A percentile compares a stretch with the other conserved stretches of the same genome.
Conservation (phyloP, 35 echinoderm and acorn worm species). For the Diadema setosum region DNA sequence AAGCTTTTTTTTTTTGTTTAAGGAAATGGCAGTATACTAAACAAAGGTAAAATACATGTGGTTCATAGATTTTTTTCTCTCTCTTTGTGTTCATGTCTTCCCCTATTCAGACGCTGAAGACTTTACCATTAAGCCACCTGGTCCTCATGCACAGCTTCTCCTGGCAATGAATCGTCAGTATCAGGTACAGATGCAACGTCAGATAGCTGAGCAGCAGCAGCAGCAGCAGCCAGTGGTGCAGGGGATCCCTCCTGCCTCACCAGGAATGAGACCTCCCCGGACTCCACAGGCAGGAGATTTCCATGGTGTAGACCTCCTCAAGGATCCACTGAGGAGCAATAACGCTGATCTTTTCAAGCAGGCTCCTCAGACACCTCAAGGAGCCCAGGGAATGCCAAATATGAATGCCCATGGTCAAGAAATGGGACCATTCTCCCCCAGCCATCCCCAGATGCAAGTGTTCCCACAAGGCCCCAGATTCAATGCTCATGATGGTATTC, state of each 20-base stretch:
- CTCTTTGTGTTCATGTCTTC: not conserved
- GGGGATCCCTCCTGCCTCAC: constrained; percentile 5
- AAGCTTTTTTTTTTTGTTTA: not conserved
- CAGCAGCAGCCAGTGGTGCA: not conserved
- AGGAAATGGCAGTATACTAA: not conserved
- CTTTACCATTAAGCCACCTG: constrained; percentile 81
- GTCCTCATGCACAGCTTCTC: constrained; percentile 92
- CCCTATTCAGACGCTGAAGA: constrained; percentile 76
- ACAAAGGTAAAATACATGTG: not conserved
- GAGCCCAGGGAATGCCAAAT: not conserved
- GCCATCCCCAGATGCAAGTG: not conserved
- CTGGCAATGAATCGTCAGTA: constrained; percentile 97
- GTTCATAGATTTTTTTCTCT: not conserved
- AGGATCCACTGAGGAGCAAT: constrained; percentile 1
- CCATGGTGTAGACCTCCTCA: not conserved
- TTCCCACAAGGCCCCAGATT: not conserved
- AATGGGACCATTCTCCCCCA: not conserved
- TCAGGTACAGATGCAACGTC: constrained; percentile 59
- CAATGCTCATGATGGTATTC: not conserved
- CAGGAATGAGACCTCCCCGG: not conserved
- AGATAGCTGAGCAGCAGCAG: constrained; percentile 36
- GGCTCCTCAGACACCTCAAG: not conserved
- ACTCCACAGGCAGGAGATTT: not conserved
- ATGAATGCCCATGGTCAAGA: constrained; percentile 13
- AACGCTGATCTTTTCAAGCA: not conserved